Evolutionary conservation across 2,797 vertebrate genomes (phyloP).

Genomic region (Intellagama lesueurii): DNA sequence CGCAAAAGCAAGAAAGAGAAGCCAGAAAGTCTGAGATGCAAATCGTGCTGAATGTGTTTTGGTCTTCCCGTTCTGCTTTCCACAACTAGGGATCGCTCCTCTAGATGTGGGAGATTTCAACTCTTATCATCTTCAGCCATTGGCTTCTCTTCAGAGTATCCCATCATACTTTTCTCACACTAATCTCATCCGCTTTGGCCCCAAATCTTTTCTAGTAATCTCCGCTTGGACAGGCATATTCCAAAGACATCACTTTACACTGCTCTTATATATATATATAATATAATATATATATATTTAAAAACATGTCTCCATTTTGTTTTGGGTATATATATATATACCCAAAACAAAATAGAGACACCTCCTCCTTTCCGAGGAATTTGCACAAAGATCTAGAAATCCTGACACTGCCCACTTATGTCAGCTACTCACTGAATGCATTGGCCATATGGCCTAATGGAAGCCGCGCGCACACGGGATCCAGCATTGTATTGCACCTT

Average conservation of each 20-base stretch:
- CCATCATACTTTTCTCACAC: neutral
- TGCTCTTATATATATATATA: neutral
- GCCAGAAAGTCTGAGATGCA: neutral
- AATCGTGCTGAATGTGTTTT: neutral
- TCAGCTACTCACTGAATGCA: neutral
- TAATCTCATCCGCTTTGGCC: neutral
- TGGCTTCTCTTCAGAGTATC: neutral
- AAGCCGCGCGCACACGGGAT: neutral
- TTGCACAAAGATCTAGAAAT: neutral
- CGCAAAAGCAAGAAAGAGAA: too few relatives aligned
- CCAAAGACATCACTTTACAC: neutral
- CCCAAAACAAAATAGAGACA: neutral
- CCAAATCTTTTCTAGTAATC: neutral
- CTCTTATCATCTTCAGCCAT: neutral
- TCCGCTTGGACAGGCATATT: neutral
- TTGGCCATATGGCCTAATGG: neutral
- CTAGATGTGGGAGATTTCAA: neutral
- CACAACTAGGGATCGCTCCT: neutral
- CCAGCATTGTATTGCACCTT: neutral
- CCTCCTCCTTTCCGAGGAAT: neutral
- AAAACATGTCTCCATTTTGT: too few relatives aligned
- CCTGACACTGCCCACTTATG: neutral
- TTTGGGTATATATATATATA: too few relatives aligned
- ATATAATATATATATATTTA: too few relatives aligned
- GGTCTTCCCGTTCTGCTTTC: neutral